phyloP scores from a whole-genome alignment of 2,888 invertebrate species.

The Nemurella pictetii region DNA sequence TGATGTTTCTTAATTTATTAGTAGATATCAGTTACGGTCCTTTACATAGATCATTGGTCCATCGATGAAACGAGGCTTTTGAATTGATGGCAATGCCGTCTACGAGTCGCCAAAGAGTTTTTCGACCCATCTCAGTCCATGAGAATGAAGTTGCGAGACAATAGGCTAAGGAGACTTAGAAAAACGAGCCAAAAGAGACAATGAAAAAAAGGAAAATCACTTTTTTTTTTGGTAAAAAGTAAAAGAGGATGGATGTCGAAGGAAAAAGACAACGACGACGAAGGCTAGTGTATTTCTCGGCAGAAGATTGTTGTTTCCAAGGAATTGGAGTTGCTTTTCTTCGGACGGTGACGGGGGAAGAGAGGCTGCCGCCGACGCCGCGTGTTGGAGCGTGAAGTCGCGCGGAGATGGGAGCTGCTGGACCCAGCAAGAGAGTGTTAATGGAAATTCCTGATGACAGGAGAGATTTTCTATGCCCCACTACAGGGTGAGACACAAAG shows the following conservation, averaged over 20 bases:
- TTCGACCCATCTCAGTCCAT: slow-evolving; percentile 29
- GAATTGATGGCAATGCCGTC: slow-evolving; percentile 27
- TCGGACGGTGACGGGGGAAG: slow-evolving; percentile 31
- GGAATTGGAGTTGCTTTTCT: slow-evolving; percentile 39
- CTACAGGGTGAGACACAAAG: slow-evolving; percentile 25
- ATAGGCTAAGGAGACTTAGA: slow-evolving; percentile 31
- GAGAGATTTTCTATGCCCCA: slow-evolving; percentile 14
- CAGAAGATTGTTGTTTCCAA: slow-evolving; percentile 36
- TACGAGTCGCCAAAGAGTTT: slow-evolving; percentile 32
- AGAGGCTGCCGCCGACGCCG: neutral
- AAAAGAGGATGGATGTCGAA: slow-evolving; percentile 21
- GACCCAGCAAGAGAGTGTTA: slow-evolving; percentile 29
- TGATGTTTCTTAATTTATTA: slow-evolving; percentile 29
- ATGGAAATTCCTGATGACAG: slow-evolving; percentile 41
- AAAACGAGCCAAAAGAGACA: slow-evolving; percentile 19
- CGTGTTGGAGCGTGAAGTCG: slow-evolving; percentile 9
- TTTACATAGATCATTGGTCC: slow-evolving; percentile 12
- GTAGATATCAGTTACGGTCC: slow-evolving; percentile 25
- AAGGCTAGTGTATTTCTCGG: slow-evolving; percentile 35
- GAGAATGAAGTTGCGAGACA: slow-evolving; percentile 34
- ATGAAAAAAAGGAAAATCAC: slow-evolving; percentile 16
- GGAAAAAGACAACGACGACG: slow-evolving; percentile 19
- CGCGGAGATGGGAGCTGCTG: slow-evolving; percentile 7
- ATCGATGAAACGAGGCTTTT: slow-evolving; percentile 24
- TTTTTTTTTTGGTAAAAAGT: slow-evolving; percentile 11